Evolutionary conservation across 2,888 invertebrate genomes (phyloP), one percentile per base, ranked within the genome.

Genomic region (Aplocera efformata): DNA sequence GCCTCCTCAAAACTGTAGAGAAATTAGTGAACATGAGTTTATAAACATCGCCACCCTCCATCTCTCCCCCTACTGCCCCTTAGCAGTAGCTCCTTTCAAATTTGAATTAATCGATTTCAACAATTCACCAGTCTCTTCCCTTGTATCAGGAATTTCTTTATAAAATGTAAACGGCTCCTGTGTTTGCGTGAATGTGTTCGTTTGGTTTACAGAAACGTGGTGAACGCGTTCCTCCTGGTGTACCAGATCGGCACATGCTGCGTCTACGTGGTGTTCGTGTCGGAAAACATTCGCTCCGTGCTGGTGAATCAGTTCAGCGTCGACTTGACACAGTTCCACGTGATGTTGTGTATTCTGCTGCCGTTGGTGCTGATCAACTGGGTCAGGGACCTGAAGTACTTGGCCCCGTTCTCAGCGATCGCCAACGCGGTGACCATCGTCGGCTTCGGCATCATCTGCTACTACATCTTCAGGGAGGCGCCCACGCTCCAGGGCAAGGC

Each of bases 191-290:
- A 17, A 2, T 17, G 2, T 3, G 13, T 3, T 17, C 13, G 13
- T 17, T 17, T 5, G 2, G 13, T 41, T 75, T 70, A 72, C 85
- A 95, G 95, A 40, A 91, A 92, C 52, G 76, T 94, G 5, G 92
- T 94, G 11, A 95, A 95, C 67, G 79, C 86, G 0, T 95, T 95
- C 64, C 86, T 95, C 1, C 72, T 98, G 50, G 90, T 97, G 36
- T 98, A 98, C 61, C 98, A 99, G 79, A 89, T 98, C 60, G 99
- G 99, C 30, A 96, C 97, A 32, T 98, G 98, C 74, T 98, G 98
- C 75, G 98, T 98, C 1, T 99, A 99, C 79, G 94, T 97, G 10
- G 95, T 98, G 0, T 99, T 98, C 75, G 95, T 98, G 32, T 92
- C 97, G 0, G 92, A 93, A 45, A 98, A 96, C 77, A 90, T 98